Evolutionary conservation across 2,113 vertebrate species (phyloP).

Genomic region (Ginglymostoma cirratum): DNA sequence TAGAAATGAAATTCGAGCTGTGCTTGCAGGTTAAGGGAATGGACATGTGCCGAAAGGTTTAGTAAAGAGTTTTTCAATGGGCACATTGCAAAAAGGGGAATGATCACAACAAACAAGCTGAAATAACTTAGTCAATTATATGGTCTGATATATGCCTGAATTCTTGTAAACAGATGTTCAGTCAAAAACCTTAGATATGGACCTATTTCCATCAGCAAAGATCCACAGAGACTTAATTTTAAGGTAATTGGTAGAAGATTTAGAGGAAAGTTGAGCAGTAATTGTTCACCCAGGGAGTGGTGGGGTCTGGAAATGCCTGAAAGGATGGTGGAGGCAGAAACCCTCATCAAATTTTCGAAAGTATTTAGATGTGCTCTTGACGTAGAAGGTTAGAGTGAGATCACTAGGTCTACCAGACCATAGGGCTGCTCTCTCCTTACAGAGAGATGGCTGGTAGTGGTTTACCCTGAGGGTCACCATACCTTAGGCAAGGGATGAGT

Average conservation of each 20-base stretch:
- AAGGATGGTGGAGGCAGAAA: no score
- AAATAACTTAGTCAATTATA: background rate
- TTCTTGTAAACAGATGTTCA: background rate
- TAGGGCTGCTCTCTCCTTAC: no score
- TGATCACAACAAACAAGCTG: background rate
- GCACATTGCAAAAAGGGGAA: background rate
- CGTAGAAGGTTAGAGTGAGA: no score
- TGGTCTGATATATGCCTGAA: background rate
- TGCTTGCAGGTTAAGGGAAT: background rate
- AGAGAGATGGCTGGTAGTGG: no score
- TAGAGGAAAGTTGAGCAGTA: no score
- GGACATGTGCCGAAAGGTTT: background rate
- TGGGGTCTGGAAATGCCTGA: no score
- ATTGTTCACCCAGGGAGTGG: no score
- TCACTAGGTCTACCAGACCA: no score
- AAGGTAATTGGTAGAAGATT: background rate
- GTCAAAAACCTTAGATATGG: background rate
- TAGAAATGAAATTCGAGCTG: background rate
- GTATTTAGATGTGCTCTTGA: background rate
- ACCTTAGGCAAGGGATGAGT: no score
- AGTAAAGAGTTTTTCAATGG: background rate
- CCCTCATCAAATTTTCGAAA: background rate
- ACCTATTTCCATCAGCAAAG: no score
- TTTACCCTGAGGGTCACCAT: no score
- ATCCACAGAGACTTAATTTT: background rate